Evolutionary conservation across 2,113 vertebrate genomes (phyloP), one percentile per base, ranked within the genome.

Genomic region (Chionis minor): DNA sequence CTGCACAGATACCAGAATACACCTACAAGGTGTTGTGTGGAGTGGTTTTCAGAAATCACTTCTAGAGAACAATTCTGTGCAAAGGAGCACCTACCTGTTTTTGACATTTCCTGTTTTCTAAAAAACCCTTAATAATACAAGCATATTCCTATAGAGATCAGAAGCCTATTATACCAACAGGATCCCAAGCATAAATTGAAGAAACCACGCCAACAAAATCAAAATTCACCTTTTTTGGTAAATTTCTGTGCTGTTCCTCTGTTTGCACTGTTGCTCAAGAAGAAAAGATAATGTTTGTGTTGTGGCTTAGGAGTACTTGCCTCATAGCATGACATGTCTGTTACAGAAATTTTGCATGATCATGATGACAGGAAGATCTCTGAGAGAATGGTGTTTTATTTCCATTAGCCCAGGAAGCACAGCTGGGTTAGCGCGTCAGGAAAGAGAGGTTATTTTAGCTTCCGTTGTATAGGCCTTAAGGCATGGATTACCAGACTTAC

Each of bases 191-290:
- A 52, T 24, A 75, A 44, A 23, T 13, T 65, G 44, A 86, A 81
- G 38, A 74, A 82, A 16, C 19, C 18, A 55, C 28, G 79, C 6
- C 17, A 84, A 89, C 5, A 77, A 80, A 54, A 81, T 42, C 21
- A 59, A 10, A 77, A 62, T 67, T 58, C 4, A 40, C 2, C 4
- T 33, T 59, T 82, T 70, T 65, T 65, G 8, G 4, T 75, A 14
- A 12, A 12, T 14, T 7, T 85, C 56, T 15, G 33, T 51, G 8
- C 40, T 62, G 17, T 18, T 74, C 14, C 14, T 47, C 65, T 70
- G 7, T 58, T 40, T 35, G 11, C 0, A 0, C 5, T 63, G 13
- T 3, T 45, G 42, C 69, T 78, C 27, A 62, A 70, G 27, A 55
- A 56, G 3, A n/a, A 70, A 51, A 71, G 13, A 18, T 15, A 56